Percentiles rank a stretch among this genome's conserved stretches.
phyloP scores from a whole-genome alignment of 2,888 invertebrate genomes.

The Drosophila picticornis region DNA sequence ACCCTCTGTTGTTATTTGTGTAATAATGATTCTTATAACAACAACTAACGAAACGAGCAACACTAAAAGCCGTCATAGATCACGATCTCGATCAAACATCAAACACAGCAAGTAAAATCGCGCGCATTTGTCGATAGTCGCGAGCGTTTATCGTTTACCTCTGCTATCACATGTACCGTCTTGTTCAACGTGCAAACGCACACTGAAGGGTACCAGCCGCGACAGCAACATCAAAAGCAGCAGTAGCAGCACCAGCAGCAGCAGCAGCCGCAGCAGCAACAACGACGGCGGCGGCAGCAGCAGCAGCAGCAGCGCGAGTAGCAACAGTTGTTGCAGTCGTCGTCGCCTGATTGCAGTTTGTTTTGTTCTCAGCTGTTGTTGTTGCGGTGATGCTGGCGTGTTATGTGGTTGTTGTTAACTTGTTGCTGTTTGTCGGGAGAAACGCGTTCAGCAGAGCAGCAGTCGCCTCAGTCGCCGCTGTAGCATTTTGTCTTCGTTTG shows the following conservation, averaged over 20 bases:
- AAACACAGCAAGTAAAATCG: constrained; percentile 29
- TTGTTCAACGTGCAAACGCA: constrained; percentile 81
- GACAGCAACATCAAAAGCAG: constrained; percentile 49
- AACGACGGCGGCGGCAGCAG: constrained; percentile 21
- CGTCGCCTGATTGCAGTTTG: constrained; percentile 71
- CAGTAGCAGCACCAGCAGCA: constrained; percentile 24
- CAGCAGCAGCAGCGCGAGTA: constrained; percentile 34
- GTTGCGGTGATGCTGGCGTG: constrained; percentile 53
- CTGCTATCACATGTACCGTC: constrained; percentile 55
- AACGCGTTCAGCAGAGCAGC: constrained; percentile 65
- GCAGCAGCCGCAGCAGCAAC: constrained; percentile 10
- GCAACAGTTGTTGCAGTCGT: constrained; percentile 52
- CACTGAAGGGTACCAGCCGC: constrained; percentile 66
- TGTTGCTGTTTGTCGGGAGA: constrained; percentile 63
- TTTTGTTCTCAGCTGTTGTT: constrained; percentile 76
- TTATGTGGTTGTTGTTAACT: constrained; percentile 53
- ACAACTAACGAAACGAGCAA: constrained; percentile 24
- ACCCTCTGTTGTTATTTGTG: constrained; percentile 33
- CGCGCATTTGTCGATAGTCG: constrained; percentile 33
- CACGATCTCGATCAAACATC: constrained; percentile 34
- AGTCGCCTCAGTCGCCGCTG: constrained; percentile 35
- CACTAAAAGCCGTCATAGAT: constrained; percentile 63
- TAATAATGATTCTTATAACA: constrained; percentile 41
- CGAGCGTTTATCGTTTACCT: constrained; percentile 43
- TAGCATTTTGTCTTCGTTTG: constrained; percentile 80